These are phyloP conservation scores for Beroe ovata DNA, from an alignment of 37 sponge, comb jelly and placozoan genomes.

Conservation along the genomic window DNA sequence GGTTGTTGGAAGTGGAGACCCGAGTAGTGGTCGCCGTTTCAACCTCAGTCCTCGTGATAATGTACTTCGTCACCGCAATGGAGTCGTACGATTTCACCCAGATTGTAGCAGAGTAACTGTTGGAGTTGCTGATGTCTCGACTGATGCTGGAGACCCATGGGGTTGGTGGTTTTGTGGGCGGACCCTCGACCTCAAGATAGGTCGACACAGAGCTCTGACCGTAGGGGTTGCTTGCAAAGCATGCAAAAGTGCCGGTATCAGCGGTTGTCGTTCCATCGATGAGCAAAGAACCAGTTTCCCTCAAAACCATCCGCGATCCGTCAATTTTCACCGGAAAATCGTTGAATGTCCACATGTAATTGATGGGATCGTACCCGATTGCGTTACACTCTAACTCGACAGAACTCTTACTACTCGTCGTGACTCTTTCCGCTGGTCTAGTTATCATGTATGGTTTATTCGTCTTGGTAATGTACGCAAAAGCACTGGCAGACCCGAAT, in stretches of 20 bases:
- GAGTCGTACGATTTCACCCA: neutral
- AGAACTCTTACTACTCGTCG: slow-evolving; percentile 6
- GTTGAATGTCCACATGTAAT: slow-evolving; percentile 51
- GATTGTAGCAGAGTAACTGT: neutral
- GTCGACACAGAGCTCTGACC: neutral
- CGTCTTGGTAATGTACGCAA: slow-evolving; percentile 43
- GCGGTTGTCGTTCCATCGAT: neutral
- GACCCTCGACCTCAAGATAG: slow-evolving; percentile 1
- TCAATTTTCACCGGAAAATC: neutral
- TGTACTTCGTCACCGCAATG: neutral
- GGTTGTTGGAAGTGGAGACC: slow-evolving; percentile 3
- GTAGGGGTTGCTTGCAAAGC: slow-evolving; percentile 58
- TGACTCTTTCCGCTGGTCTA: neutral
- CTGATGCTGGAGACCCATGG: slow-evolving; percentile 14
- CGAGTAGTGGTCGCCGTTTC: neutral
- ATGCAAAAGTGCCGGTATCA: slow-evolving; percentile 22
- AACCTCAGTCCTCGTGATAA: neutral
- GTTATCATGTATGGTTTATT: slow-evolving; percentile 5
- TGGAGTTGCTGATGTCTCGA: neutral
- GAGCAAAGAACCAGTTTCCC: neutral
- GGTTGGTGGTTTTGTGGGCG: neutral
- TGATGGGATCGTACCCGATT: slow-evolving; percentile 13
- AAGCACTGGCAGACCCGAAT: slow-evolving; percentile 45
- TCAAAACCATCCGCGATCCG: neutral
- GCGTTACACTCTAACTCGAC: neutral